Evolutionary conservation across 1,140 invertebrate species (phyloP), one percentile per base, ranked within the genome.

Genomic region (Lethocerus indicus): DNA sequence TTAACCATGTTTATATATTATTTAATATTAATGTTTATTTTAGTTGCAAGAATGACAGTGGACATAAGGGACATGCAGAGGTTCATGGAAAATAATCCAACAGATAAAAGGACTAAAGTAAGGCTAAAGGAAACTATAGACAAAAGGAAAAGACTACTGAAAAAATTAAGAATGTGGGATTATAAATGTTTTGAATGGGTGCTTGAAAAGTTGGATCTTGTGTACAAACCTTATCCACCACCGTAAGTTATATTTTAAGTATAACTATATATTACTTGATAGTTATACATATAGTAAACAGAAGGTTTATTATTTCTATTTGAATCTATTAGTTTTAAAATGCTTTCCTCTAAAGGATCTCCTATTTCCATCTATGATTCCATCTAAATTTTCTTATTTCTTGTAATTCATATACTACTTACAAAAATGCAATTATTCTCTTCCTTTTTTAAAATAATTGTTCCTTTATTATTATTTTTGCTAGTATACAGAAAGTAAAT

Each of bases 181-280:
- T 88, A 89, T 61, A 80, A 79, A 56, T 74, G 78, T 40, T 92
- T 85, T 63, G 83, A 89, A 63, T 91, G 84, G 83, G 56, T 91
- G n/a, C 58, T 90, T 7, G 81, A 88, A 56, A 74, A 78, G 60
- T 63, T 93, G 1, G 78, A 87, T 56, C 67, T 93, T 52, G 67
- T 78, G 32, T 90, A 83, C 58, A 79, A 80, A 59, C 74, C 75
- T 23, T 60, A 66, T 50, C 76, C 81, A 5, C 13, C 21, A 23
- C 14, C 2, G 41, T 51, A 28, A 39, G 39, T 41, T 41, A 16
- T 16, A 49, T 3, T 26, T 36, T 37, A 12, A 24, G 16, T 6
- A 7, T 20, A 44, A 20, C 14, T 44, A 20, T 44, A 24, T 44
- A 12, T 32, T 32, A 9, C 14, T 21, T 28, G 23, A 14, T 25